Conservation (phyloP, 2,888 invertebrate species). For the Neria commutata region DNA sequence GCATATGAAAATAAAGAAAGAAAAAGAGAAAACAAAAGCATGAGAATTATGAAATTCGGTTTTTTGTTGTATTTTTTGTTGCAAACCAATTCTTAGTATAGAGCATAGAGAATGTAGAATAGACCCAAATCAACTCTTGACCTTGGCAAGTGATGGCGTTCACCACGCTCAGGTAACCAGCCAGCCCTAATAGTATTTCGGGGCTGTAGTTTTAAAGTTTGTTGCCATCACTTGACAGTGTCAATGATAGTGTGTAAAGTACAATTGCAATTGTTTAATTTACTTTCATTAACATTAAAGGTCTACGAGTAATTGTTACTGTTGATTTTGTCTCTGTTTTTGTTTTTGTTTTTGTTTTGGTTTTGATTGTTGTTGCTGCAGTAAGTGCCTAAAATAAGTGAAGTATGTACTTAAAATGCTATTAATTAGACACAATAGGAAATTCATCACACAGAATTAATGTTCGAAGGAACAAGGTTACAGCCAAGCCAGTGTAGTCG, state of each 20-base stretch:
- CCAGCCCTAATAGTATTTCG: no score
- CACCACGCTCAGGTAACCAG: no score
- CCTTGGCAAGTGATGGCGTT: neutral
- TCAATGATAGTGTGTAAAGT: slow-evolving; percentile 10
- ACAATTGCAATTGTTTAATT: slow-evolving; percentile 10
- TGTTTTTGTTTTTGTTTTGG: no score
- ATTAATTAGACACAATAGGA: no score
- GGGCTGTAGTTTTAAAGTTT: neutral
- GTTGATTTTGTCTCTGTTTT: no score
- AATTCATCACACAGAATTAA: no score
- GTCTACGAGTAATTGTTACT: neutral
- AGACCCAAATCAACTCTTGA: neutral
- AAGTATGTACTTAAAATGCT: no score
- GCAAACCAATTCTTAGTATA: slow-evolving; percentile 21
- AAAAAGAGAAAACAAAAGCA: slow-evolving; percentile 56
- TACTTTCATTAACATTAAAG: slow-evolving; percentile 22
- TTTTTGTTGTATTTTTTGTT: no score
- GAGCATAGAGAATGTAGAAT: slow-evolving; percentile 15
- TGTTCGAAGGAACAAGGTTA: no score
- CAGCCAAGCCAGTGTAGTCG: no score
- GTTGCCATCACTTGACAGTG: slow-evolving; percentile 28
- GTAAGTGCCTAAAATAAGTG: no score
- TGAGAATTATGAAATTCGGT: slow-evolving; percentile 44
- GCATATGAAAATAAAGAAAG: slow-evolving; percentile 57
- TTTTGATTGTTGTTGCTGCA: slow-evolving; percentile 22